A percentile compares a stretch with the other conserved stretches of the same genome.
These are phyloP conservation scores for Cephus nigrinus DNA, from an alignment of 2,888 invertebrate species.

Conservation along the genomic window DNA sequence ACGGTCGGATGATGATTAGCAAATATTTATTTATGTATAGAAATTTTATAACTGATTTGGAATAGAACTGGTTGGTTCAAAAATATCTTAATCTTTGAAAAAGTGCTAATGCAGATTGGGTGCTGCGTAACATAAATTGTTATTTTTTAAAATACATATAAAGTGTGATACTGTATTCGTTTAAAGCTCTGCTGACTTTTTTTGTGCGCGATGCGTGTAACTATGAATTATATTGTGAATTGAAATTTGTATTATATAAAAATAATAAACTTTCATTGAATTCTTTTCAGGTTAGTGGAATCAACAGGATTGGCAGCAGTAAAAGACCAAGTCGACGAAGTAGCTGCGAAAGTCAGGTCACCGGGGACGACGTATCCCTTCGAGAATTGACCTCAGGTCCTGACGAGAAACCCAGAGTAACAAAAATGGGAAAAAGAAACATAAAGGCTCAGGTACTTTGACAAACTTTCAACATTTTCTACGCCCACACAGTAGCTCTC, in stretches of 20 bases:
- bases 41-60: too few species aligned
- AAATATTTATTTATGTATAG: too few species aligned
- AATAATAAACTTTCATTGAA: neutral
- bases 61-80: too few species aligned
- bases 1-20: too few species aligned
- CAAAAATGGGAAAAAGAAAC: constrained; percentile 88
- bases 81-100: too few species aligned
- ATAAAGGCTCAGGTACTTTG: constrained; percentile 80
- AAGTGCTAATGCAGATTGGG: too few species aligned
- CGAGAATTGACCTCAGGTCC: constrained; percentile 65
- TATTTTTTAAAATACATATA: too few species aligned
- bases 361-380: constrained; percentile 60
- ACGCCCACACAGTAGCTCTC: neutral
- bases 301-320: constrained; percentile 55
- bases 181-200: too few species aligned
- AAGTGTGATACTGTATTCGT: too few species aligned
- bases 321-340: constrained; percentile 66
- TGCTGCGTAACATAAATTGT: too few species aligned
- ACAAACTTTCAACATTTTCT: neutral
- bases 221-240: too few species aligned
- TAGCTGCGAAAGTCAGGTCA: constrained; percentile 68
- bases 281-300: constrained; percentile 51
- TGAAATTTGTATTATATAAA: neutral
- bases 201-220: too few species aligned
- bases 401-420: constrained; percentile 68